A percentile compares a stretch with the other conserved stretches of the same genome.
Evolutionary conservation across 2,113 vertebrate species (phyloP).

Genomic region (Sander lucioperca): DNA sequence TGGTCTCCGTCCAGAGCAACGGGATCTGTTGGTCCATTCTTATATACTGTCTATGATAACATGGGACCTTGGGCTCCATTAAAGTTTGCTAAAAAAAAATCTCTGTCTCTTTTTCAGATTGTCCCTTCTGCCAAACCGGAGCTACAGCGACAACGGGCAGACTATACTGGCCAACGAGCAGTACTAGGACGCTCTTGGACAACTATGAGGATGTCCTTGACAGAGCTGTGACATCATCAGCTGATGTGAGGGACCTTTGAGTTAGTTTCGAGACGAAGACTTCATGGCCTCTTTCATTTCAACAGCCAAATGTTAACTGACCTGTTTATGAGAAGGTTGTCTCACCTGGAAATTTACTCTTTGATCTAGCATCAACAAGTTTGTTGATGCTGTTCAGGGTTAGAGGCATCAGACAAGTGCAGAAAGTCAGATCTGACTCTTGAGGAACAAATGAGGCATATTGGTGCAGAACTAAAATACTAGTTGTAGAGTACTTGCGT

Average conservation of each 20-base stretch:
- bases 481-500: not conserved
- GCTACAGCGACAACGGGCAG: constrained; percentile 82
- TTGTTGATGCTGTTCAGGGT: constrained; percentile 4
- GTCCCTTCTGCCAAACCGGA: constrained; percentile 83
- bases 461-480: not conserved
- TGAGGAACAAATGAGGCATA: not conserved
- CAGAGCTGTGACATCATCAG: not conserved
- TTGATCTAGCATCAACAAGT: not conserved
- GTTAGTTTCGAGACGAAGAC: not conserved
- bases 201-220: constrained; percentile 61
- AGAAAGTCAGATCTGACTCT: not conserved
- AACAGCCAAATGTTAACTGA: constrained; percentile 17
- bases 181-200: constrained; percentile 81
- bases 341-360: constrained; percentile 14
- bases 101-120: constrained; percentile 74
- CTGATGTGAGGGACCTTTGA: not conserved
- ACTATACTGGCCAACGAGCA: constrained; percentile 82
- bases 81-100: not conserved
- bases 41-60: too few relatives aligned
- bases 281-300: constrained; percentile 6
- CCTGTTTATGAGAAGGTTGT: not conserved
- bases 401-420: not conserved
- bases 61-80: not conserved
- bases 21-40: too few relatives aligned
- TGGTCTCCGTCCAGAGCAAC: too few relatives aligned